phyloP scores from a whole-genome alignment of 1,140 invertebrate genomes.

The Cyrtorhinus lividipennis region DNA sequence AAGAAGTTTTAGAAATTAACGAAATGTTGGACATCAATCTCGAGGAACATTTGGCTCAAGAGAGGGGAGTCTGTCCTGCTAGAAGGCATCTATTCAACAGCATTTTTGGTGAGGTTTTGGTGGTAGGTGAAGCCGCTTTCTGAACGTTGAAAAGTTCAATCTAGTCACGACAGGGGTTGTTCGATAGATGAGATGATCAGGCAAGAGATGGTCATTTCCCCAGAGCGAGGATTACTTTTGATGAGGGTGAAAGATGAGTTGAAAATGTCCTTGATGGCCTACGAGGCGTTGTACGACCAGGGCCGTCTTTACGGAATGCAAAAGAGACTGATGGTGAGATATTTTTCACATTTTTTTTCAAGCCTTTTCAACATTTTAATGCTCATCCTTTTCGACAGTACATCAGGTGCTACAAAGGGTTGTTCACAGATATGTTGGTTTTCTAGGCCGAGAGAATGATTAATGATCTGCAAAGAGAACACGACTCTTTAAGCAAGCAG shows the following conservation, averaged over 20 bases:
- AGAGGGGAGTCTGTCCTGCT: background rate
- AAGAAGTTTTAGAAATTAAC: background rate
- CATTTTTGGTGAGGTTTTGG: background rate
- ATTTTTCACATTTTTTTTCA: background rate
- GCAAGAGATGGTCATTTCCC: conserved; percentile 93
- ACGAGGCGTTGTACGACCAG: conserved; percentile 88
- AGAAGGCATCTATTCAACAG: conserved; percentile 4
- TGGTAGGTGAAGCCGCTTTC: no score
- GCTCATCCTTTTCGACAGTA: no score
- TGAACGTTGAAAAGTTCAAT: no score
- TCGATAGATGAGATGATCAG: conserved; percentile 72
- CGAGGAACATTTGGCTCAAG: background rate
- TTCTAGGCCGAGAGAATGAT: background rate
- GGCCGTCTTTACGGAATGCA: conserved; percentile 95
- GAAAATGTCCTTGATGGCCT: conserved; percentile 88
- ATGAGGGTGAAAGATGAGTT: conserved; percentile 88
- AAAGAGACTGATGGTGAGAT: conserved; percentile 37
- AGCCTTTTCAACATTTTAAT: background rate
- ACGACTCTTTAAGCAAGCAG: background rate
- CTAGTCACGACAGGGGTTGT: no score
- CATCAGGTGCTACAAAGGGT: no score
- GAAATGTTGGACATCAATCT: background rate
- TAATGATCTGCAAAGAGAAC: background rate
- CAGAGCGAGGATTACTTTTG: conserved; percentile 84
- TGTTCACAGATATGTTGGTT: no score